Evolutionary conservation across 2,888 invertebrate genomes (phyloP).

Genomic region (Tiliacea citrago): DNA sequence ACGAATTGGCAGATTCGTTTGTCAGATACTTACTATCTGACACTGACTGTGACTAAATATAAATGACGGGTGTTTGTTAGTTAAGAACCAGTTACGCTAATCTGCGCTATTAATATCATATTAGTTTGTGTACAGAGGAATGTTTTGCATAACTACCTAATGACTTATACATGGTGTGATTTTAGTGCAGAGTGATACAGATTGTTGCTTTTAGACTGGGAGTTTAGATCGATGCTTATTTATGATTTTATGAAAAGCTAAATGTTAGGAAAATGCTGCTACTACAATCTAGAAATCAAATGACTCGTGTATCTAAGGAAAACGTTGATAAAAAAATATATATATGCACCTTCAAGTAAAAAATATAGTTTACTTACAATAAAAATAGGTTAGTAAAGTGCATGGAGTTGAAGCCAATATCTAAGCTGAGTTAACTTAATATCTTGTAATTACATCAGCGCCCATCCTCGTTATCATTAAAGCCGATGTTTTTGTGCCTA

Average conservation of each 20-base stretch:
- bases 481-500: no score
- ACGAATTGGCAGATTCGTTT: constrained; percentile 9
- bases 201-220: background rate
- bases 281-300: background rate
- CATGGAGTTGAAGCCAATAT: no score
- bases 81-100: constrained; percentile 57
- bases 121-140: constrained; percentile 54
- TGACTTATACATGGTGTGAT: constrained; percentile 29
- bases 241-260: background rate
- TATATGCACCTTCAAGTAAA: no score
- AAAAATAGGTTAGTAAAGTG: no score
- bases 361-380: no score
- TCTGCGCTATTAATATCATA: constrained; percentile 63
- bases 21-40: constrained; percentile 24
- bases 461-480: no score
- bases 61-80: constrained; percentile 31
- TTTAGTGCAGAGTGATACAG: background rate
- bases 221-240: background rate
- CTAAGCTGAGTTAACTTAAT: no score
- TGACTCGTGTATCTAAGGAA: background rate
- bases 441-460: no score
- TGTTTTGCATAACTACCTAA: constrained; percentile 56
- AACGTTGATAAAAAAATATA: background rate
- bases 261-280: background rate
- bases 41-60: constrained; percentile 54